These are phyloP conservation scores for Pogonognathellus flavescens DNA, from an alignment of 1,140 invertebrate genomes.

Conservation along the genomic window DNA sequence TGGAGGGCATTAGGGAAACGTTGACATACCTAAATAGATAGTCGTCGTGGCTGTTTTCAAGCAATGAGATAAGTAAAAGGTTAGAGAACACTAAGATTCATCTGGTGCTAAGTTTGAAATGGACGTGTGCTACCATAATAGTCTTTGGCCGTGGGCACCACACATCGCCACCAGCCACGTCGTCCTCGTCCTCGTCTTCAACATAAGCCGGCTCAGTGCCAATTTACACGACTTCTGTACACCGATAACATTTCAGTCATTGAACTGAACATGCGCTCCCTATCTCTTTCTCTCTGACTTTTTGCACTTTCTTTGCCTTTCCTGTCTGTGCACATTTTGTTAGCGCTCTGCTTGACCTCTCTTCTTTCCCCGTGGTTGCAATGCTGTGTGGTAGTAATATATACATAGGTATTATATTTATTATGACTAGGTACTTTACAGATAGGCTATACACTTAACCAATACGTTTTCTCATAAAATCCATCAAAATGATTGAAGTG, in stretches of 20 bases:
- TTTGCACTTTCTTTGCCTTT: not conserved
- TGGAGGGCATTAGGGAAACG: no score
- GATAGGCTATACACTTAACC: not conserved
- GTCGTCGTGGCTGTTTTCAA: not conserved
- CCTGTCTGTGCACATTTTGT: no score
- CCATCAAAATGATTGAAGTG: slow-evolving; percentile 19
- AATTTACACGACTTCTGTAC: slow-evolving; percentile 34
- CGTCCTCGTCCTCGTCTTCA: not conserved
- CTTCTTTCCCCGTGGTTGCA: not conserved
- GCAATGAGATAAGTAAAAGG: slow-evolving; percentile 13
- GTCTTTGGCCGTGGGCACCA: no score
- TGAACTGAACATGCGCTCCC: slow-evolving; percentile 19
- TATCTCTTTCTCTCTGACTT: not conserved
- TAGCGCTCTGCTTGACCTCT: not conserved
- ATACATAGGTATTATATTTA: not conserved
- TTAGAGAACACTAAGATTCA: not conserved
- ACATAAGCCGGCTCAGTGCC: slow-evolving; percentile 36
- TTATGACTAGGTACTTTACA: not conserved
- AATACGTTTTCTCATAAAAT: not conserved
- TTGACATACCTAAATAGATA: no score
- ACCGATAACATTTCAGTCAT: not conserved
- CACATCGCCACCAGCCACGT: not conserved
- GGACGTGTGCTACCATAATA: no score
- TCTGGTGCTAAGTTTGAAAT: not conserved
- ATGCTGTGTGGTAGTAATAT: not conserved